phyloP scores from a whole-genome alignment of 1,140 invertebrate species.

The Brachionus calyciflorus region DNA sequence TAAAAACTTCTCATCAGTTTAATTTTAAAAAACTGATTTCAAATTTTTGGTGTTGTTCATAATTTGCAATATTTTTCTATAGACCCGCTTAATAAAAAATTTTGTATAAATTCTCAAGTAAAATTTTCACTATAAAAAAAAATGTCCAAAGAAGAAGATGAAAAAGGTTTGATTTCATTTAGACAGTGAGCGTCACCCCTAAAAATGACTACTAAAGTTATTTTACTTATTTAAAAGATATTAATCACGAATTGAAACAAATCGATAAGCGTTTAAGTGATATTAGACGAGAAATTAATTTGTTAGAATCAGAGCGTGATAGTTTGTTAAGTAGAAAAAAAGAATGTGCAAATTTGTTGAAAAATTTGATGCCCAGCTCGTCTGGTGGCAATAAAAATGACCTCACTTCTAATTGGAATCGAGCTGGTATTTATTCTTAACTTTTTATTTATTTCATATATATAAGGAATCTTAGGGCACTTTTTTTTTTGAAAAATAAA shows the following conservation, averaged over 20 bases:
- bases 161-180: constrained; percentile 42
- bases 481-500: neutral
- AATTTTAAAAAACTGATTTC: no score
- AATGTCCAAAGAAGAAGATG: neutral
- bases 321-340: constrained; percentile 22
- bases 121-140: no score
- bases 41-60: no score
- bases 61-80: no score
- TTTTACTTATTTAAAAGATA: neutral
- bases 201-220: neutral
- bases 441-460: neutral
- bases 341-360: neutral
- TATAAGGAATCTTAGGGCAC: neutral
- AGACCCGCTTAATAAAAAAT: no score
- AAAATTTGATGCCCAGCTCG: constrained; percentile 27
- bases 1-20: no score
- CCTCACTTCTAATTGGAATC: constrained; percentile 17
- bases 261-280: constrained; percentile 28
- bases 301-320: constrained; percentile 25
- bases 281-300: constrained; percentile 13
- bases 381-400: constrained; percentile 44
- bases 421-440: constrained; percentile 32
- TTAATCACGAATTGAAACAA: constrained; percentile 22
- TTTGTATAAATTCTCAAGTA: no score
- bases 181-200: neutral